A percentile compares a stretch with the other conserved stretches of the same genome.
Conservation (phyloP, 2,113 vertebrate species). For the Caranx ignobilis region DNA sequence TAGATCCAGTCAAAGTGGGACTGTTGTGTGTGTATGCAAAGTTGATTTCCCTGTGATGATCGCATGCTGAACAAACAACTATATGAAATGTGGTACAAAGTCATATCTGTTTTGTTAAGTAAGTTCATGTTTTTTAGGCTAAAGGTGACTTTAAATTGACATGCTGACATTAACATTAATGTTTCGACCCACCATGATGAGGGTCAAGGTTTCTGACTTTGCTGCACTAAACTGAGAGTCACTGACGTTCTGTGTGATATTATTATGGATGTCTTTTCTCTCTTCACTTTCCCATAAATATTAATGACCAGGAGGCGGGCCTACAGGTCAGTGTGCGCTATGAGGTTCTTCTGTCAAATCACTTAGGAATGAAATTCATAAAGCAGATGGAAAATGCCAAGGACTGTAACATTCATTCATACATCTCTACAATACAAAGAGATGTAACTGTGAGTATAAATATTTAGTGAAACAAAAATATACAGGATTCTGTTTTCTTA, state of each 20-base stretch:
- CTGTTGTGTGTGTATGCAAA: not conserved
- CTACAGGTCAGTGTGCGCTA: slow-evolving; percentile 23
- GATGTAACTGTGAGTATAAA: not conserved
- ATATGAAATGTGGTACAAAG: not conserved
- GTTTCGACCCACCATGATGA: slow-evolving; percentile 44
- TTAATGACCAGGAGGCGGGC: slow-evolving; percentile 37
- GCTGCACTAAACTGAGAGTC: slow-evolving; percentile 34
- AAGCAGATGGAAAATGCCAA: slow-evolving; percentile 20
- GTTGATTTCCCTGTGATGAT: not conserved
- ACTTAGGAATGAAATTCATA: slow-evolving; percentile 3
- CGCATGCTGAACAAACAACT: not conserved
- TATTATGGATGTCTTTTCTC: slow-evolving; percentile 20
- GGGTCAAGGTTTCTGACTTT: slow-evolving; percentile 54
- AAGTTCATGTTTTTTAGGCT: slow-evolving; percentile 2
- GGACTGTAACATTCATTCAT: not conserved
- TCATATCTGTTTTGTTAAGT: not conserved
- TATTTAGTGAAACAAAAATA: slow-evolving; percentile 11
- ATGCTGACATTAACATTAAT: slow-evolving; percentile 40
- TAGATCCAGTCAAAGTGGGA: not conserved
- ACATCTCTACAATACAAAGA: not conserved
- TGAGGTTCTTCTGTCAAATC: slow-evolving; percentile 24
- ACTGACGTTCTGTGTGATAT: slow-evolving; percentile 36
- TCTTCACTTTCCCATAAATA: slow-evolving; percentile 50
- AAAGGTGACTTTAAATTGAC: slow-evolving; percentile 36
- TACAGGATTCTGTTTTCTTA: not conserved